Conservation (phyloP, 2,797 vertebrate species). For the Coccyzus lansbergi region DNA sequence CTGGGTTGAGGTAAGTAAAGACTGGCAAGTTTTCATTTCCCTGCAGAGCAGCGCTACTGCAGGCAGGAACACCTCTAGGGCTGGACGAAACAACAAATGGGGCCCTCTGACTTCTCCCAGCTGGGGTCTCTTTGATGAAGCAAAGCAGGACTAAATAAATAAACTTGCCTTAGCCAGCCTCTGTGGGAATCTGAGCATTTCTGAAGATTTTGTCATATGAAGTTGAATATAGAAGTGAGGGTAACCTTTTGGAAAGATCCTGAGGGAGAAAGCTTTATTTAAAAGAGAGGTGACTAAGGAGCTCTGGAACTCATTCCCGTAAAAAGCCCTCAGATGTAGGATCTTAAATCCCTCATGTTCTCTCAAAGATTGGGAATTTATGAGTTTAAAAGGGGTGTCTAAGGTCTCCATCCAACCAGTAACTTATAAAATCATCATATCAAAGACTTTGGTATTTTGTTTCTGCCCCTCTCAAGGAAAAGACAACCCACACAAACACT, state of each 20-base stretch:
- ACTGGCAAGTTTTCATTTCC: background rate
- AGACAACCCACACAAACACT: background rate
- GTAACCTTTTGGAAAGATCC: background rate
- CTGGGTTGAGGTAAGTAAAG: background rate
- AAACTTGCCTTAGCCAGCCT: background rate
- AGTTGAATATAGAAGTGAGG: background rate
- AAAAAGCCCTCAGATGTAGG: background rate
- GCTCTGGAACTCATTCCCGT: background rate
- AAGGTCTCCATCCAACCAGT: background rate
- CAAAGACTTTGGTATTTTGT: background rate
- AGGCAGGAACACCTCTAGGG: background rate
- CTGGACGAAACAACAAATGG: background rate
- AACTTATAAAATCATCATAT: background rate
- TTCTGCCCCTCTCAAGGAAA: rapidly evolving
- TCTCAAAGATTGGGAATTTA: background rate
- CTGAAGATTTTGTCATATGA: background rate
- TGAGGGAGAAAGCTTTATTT: background rate
- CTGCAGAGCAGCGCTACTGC: background rate
- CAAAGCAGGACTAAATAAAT: background rate
- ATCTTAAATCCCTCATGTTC: background rate
- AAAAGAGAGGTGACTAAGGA: background rate
- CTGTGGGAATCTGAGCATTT: background rate
- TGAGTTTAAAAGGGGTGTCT: background rate
- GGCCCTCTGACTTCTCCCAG: background rate
- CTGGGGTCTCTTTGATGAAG: background rate